phyloP scores from a whole-genome alignment of 2,113 vertebrate species.

The Stictonetta naevosa region DNA sequence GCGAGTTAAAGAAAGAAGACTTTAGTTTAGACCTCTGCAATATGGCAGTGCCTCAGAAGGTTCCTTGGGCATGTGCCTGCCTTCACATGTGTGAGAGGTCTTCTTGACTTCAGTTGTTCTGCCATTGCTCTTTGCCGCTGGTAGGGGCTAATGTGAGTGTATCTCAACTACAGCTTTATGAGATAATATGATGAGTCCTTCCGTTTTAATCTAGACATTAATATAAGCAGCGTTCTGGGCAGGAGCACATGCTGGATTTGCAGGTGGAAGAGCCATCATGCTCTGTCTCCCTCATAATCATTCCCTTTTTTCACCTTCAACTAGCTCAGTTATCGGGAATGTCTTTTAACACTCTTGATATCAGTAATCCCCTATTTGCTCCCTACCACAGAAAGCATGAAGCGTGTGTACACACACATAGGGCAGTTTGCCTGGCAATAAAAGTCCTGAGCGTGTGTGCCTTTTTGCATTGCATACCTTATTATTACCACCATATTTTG shows the following conservation, averaged over 20 bases:
- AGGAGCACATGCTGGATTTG: neutral
- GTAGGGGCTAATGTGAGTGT: neutral
- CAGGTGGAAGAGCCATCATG: neutral
- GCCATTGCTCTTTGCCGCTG: neutral
- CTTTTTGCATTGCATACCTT: neutral
- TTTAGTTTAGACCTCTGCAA: neutral
- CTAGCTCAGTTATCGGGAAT: neutral
- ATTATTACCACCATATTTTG: neutral
- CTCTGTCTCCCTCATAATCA: neutral
- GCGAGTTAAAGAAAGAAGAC: neutral
- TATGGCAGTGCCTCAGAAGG: neutral
- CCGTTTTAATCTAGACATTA: neutral
- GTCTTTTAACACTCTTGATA: neutral
- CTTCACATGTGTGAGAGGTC: neutral
- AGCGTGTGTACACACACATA: fast-evolving
- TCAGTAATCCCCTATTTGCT: neutral
- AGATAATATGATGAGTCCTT: neutral
- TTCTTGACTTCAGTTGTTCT: neutral
- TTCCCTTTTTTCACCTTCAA: neutral
- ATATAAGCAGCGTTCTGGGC: neutral
- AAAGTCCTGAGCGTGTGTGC: neutral
- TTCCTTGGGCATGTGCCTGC: neutral
- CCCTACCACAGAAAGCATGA: neutral
- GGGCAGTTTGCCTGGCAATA: neutral
- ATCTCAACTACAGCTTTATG: neutral